Evolutionary conservation across 2,888 invertebrate genomes (phyloP).

Genomic region (Sphecodes monilicornis): DNA sequence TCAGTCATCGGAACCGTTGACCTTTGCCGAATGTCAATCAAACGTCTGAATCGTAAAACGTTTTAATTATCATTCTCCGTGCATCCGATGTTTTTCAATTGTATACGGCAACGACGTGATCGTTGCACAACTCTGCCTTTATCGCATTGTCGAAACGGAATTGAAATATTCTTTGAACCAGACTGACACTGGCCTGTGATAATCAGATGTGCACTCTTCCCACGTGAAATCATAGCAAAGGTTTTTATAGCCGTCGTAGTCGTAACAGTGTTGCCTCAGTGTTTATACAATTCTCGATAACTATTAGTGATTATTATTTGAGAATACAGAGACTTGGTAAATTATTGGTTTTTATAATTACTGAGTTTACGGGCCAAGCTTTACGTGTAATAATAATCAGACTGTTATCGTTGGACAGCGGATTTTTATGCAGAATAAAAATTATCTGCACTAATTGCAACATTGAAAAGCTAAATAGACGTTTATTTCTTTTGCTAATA

Average conservation of each 20-base stretch:
- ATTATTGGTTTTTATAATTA: neutral
- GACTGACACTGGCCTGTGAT: constrained; percentile 7
- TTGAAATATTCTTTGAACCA: neutral
- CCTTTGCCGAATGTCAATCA: constrained; percentile 20
- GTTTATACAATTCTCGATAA: neutral
- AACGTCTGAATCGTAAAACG: constrained; percentile 30
- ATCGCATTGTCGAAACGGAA: neutral
- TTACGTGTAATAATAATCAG: neutral
- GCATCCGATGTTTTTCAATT: neutral
- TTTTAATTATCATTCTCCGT: constrained; percentile 43
- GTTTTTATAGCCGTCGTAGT: neutral
- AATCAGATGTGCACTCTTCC: neutral
- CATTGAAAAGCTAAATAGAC: neutral
- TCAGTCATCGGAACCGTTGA: constrained; percentile 23
- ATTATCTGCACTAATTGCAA: neutral
- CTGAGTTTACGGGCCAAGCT: neutral
- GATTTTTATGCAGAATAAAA: neutral
- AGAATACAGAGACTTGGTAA: neutral
- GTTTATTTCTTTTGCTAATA: neutral
- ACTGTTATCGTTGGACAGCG: neutral
- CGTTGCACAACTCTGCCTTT: neutral
- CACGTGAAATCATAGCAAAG: neutral
- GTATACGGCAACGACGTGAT: neutral
- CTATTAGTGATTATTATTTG: neutral
- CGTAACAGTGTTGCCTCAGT: neutral